These are phyloP conservation scores for Andinoacara biseriatus DNA, from an alignment of 2,113 vertebrate genomes.

Conservation along the genomic window DNA sequence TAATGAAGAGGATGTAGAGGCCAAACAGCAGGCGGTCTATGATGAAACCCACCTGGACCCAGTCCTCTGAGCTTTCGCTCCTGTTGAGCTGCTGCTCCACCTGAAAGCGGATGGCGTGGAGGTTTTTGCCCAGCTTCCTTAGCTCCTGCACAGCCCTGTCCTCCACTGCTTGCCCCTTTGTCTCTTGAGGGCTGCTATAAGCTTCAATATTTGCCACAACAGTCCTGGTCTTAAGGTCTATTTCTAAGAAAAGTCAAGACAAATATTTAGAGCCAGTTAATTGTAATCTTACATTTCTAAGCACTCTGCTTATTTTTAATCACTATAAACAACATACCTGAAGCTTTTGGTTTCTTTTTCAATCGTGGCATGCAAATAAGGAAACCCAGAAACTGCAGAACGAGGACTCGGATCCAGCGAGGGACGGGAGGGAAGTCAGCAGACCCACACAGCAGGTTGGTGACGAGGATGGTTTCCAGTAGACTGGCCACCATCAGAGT, in stretches of 20 bases:
- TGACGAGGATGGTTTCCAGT: slow-evolving; percentile 75
- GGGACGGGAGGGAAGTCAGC: slow-evolving; percentile 50
- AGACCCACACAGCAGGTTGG: slow-evolving; percentile 65
- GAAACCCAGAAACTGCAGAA: slow-evolving; percentile 60
- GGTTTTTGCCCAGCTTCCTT: slow-evolving; percentile 57
- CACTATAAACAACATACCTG: slow-evolving; percentile 29
- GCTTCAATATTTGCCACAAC: background rate
- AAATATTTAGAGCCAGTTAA: background rate
- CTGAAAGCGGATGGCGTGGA: slow-evolving; percentile 63
- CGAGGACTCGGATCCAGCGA: slow-evolving; percentile 59
- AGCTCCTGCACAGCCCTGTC: slow-evolving; percentile 58
- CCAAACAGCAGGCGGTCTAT: slow-evolving; percentile 79
- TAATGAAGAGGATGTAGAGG: slow-evolving; percentile 76
- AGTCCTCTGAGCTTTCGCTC: slow-evolving; percentile 61
- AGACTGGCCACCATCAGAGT: slow-evolving; percentile 79
- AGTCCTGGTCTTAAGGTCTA: slow-evolving; percentile 2
- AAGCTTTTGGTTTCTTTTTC: background rate
- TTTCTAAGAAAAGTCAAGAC: background rate
- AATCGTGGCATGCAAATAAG: slow-evolving; percentile 55
- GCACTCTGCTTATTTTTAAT: slow-evolving; percentile 22
- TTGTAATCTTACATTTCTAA: background rate
- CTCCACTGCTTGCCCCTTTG: background rate
- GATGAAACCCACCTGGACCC: slow-evolving; percentile 78
- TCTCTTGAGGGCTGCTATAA: background rate
- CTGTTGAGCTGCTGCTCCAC: slow-evolving; percentile 59